Conservation (phyloP, 2,888 invertebrate genomes). For the Spicauda simplicius region DNA sequence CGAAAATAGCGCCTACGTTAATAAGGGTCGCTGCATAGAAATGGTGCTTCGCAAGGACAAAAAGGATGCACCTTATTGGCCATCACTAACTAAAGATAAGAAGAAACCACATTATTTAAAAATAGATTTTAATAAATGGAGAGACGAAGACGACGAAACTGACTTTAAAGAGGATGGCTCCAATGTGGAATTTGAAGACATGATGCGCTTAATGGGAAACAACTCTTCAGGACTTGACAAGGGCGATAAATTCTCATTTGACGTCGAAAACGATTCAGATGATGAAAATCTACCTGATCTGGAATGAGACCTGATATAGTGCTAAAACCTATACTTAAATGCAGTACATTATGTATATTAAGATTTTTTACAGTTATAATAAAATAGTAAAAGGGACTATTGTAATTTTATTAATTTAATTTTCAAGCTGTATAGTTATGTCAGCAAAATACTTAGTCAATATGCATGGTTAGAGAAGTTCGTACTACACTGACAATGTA, state of each 20-base stretch:
- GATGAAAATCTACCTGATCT: slow-evolving; percentile 92
- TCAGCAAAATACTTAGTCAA: not conserved
- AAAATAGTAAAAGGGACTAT: slow-evolving; percentile 59
- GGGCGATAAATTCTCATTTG: slow-evolving; percentile 88
- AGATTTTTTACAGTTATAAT: slow-evolving; percentile 82
- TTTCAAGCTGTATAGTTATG: not conserved
- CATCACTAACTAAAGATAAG: slow-evolving; percentile 93
- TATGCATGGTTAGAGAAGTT: not conserved
- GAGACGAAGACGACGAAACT: slow-evolving; percentile 98
- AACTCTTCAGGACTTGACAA: slow-evolving; percentile 67
- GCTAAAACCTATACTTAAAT: slow-evolving; percentile 60
- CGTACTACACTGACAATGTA: not conserved
- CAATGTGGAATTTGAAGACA: slow-evolving; percentile 86
- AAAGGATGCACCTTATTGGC: slow-evolving; percentile 93
- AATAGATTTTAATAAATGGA: slow-evolving; percentile 99
- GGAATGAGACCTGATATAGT: slow-evolving; percentile 80
- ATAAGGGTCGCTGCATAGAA: slow-evolving; percentile 91
- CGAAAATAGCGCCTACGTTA: slow-evolving; percentile 89
- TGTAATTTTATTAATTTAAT: slow-evolving; percentile 43
- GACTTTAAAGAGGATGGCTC: slow-evolving; percentile 86
- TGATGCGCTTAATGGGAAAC: slow-evolving; percentile 91
- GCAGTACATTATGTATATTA: slow-evolving; percentile 76
- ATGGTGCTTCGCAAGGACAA: slow-evolving; percentile 89
- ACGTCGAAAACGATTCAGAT: slow-evolving; percentile 92
- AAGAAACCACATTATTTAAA: slow-evolving; percentile 98